Evolutionary conservation across 2,888 invertebrate species (phyloP).

Genomic region (Thymelicus lineola): DNA sequence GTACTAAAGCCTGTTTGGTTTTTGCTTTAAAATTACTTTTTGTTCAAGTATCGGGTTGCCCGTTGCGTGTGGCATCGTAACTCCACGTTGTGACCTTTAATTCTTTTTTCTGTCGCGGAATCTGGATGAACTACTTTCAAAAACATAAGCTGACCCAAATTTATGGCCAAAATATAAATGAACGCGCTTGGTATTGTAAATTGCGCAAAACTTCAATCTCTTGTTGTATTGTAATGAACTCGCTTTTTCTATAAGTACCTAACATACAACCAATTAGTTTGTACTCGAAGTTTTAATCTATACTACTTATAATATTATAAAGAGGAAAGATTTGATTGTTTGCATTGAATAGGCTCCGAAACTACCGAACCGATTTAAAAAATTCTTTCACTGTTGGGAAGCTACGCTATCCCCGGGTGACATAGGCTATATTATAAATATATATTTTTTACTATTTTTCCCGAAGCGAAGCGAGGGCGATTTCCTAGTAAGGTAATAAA

Average conservation of each 20-base stretch:
- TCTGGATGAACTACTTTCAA: slow-evolving; percentile 80
- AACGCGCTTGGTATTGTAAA: slow-evolving; percentile 13
- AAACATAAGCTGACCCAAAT: slow-evolving; percentile 69
- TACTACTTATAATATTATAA: too few species aligned
- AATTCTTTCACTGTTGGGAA: too few species aligned
- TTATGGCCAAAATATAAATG: slow-evolving; percentile 43
- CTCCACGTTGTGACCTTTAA: slow-evolving; percentile 63
- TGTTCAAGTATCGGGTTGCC: slow-evolving; percentile 8
- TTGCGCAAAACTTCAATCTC: slow-evolving; percentile 42
- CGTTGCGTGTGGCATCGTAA: slow-evolving; percentile 20
- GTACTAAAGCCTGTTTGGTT: background rate
- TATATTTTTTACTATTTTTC: too few species aligned
- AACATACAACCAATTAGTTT: too few species aligned
- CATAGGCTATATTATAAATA: too few species aligned
- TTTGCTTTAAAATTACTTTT: background rate
- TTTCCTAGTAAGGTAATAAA: too few species aligned
- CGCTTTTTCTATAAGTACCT: background rate
- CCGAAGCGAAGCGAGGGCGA: too few species aligned
- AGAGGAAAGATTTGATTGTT: too few species aligned
- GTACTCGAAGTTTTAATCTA: too few species aligned
- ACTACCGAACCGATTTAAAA: too few species aligned
- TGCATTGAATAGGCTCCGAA: too few species aligned
- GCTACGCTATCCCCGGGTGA: too few species aligned
- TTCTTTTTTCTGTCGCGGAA: slow-evolving; percentile 61
- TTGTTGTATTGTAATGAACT: slow-evolving; percentile 11